A percentile compares a stretch with the other conserved stretches of the same genome.
Conservation (phyloP, 2,888 invertebrate species). For the Pollenia angustigena region DNA sequence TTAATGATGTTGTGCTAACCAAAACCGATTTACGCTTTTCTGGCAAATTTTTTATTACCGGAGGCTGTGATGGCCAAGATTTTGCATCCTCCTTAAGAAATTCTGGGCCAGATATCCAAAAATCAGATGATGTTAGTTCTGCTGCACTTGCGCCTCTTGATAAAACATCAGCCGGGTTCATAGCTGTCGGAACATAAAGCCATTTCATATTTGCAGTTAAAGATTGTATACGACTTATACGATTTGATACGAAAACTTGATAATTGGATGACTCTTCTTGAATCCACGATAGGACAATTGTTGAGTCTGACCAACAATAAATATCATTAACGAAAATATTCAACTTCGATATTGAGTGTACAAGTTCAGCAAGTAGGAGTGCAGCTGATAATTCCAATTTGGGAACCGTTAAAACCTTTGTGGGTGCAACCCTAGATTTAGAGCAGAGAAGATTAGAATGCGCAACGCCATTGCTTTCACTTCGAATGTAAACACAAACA, state of each 20-base stretch:
- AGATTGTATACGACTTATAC: constrained; percentile 26
- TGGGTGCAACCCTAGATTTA: constrained; percentile 58
- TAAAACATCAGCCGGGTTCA: constrained; percentile 58
- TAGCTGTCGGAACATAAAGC: constrained; percentile 43
- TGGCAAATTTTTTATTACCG: constrained; percentile 10
- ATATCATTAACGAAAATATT: constrained; percentile 25
- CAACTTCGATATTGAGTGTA: not conserved
- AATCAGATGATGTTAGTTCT: constrained; percentile 24
- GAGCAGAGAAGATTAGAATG: constrained; percentile 45
- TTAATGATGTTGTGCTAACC: not conserved
- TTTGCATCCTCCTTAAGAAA: not conserved
- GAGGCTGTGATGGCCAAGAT: constrained; percentile 37
- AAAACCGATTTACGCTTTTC: constrained; percentile 45
- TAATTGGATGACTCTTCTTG: constrained; percentile 32
- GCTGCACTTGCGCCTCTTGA: constrained; percentile 47
- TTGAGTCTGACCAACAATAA: constrained; percentile 66
- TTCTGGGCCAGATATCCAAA: constrained; percentile 50
- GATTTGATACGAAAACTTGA: constrained; percentile 35
- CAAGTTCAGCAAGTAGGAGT: constrained; percentile 22
- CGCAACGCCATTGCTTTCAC: not conserved
- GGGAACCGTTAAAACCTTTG: constrained; percentile 55
- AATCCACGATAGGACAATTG: constrained; percentile 61
- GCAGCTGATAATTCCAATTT: constrained; percentile 69
- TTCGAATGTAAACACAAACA: constrained; percentile 26
- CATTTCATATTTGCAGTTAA: constrained; percentile 46